Evolutionary conservation across 30 jellyfish, hydroid and myxozoan species (phyloP), one percentile per base, ranked within the genome.

Genomic region (Aurelia sp.): DNA sequence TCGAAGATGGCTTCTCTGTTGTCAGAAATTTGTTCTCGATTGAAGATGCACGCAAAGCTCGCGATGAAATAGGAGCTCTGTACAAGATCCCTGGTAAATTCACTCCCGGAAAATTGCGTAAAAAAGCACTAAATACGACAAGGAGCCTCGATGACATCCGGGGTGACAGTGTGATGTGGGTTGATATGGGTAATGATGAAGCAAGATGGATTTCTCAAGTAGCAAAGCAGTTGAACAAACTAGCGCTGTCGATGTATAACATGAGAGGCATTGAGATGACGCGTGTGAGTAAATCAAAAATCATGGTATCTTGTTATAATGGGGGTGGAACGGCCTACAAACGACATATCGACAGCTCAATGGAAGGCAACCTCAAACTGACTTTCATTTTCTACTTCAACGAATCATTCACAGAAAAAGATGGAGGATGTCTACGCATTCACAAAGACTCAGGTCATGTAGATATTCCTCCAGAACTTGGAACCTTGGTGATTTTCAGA

Each of bases 401-500:
- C 64, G 55, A 69, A 64, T 68, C 47, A 61, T 59, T 19, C 48
- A 60, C 62, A 33, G 38, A 24, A 20, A 51, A 70, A 58, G 69
- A 82, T 13, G 92, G 92, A n/a, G 92, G 92, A 53, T 82, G 86
- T 63, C 81, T 82, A 13, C 82, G 92, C 5, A 72, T 82, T 17
- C 86, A 69, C 72, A 69, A n/a, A 6, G 80, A 57, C 38, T 13
- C 48, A 0, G 74, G 73, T 16, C 63, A 40, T 24, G 6, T 82
- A 51, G 92, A 82, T 24, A 27, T 82, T n/a, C 51, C 69, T 33
- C 92, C 92, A 13, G 92, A 82, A 19, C 81, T 82, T 8, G 92
- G 92, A 5, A 82, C 53, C 0, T 69, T 82, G 10, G 92, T 58
- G 70, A 82, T 82, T 57, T 68, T 82, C 53, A 84, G 80, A 13